phyloP scores from a whole-genome alignment of 1,140 invertebrate species.

The Neodiprion virginianus region DNA sequence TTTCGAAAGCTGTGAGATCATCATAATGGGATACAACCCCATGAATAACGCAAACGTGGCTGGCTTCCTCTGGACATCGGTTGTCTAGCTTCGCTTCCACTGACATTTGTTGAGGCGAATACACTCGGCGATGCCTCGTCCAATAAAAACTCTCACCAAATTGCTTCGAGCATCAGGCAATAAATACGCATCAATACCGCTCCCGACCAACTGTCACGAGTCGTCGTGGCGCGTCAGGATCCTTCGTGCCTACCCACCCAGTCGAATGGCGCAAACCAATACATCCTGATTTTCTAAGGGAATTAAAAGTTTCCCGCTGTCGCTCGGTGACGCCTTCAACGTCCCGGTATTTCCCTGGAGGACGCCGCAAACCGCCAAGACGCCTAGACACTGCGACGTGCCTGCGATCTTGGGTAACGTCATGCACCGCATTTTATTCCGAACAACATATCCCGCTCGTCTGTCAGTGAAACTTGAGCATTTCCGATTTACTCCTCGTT shows the following conservation, averaged over 20 bases:
- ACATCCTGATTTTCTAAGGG: slow-evolving; percentile 2
- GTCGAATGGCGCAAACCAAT: not conserved
- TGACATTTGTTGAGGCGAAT: not conserved
- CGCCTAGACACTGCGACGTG: too few species aligned
- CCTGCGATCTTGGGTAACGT: too few species aligned
- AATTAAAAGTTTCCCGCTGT: not conserved
- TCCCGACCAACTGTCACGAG: too few species aligned
- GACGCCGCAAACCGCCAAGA: not conserved
- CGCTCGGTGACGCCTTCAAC: not conserved
- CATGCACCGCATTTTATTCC: not conserved
- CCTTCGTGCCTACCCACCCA: too few species aligned
- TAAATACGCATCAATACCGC: too few species aligned
- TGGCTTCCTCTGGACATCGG: not conserved
- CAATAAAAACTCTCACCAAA: slow-evolving; percentile 1
- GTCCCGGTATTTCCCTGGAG: not conserved
- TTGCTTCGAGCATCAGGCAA: too few species aligned
- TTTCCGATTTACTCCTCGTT: not conserved
- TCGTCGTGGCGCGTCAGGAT: too few species aligned
- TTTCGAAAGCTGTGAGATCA: too few species aligned
- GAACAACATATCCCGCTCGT: not conserved
- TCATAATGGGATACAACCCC: not conserved
- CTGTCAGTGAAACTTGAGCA: not conserved
- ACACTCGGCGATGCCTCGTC: not conserved
- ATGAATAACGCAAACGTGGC: not conserved
- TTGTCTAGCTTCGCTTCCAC: not conserved